Percentiles rank a stretch among this genome's conserved stretches.
These are phyloP conservation scores for Drosophila ficusphila DNA, from an alignment of 1,140 invertebrate species.

Conservation along the genomic window DNA sequence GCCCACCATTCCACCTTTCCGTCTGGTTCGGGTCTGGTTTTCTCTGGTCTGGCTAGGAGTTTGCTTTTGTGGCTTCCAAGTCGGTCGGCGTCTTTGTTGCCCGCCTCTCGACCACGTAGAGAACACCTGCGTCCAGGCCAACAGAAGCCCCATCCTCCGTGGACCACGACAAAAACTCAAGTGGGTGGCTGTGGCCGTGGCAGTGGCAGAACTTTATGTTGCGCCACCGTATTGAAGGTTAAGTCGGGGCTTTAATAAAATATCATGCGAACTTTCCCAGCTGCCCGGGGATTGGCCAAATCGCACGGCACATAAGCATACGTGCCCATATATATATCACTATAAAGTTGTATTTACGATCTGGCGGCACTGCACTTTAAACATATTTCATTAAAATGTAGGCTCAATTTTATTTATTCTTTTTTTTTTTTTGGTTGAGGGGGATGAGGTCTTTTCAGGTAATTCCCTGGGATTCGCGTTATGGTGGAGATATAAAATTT, in stretches of 20 bases:
- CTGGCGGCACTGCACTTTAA: conserved; percentile 54
- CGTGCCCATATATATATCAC: conserved; percentile 33
- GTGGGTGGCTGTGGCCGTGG: conserved; percentile 20
- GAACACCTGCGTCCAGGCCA: conserved; percentile 67
- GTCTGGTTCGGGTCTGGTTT: conserved; percentile 14
- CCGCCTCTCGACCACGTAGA: conserved; percentile 47
- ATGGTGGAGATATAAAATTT: conserved; percentile 64
- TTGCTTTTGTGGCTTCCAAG: conserved; percentile 69
- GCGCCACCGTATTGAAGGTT: conserved; percentile 56
- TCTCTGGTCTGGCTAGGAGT: conserved; percentile 4
- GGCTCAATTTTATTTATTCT: conserved; percentile 35
- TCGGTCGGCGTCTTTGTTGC: conserved; percentile 62
- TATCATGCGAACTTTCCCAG: conserved; percentile 62
- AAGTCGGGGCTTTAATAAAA: conserved; percentile 72
- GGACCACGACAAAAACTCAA: conserved; percentile 39
- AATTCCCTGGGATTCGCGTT: conserved; percentile 42
- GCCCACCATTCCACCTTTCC: conserved; percentile 15
- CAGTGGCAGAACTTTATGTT: conserved; percentile 30
- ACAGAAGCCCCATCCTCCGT: conserved; percentile 19
- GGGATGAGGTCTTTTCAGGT: conserved; percentile 10
- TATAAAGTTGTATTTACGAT: conserved; percentile 55
- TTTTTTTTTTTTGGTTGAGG: background rate
- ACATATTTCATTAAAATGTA: conserved; percentile 76
- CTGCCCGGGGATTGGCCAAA: conserved; percentile 40
- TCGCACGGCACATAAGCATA: conserved; percentile 38